phyloP scores from a whole-genome alignment of 1,140 invertebrate genomes.

The Brachionus koreanus region DNA sequence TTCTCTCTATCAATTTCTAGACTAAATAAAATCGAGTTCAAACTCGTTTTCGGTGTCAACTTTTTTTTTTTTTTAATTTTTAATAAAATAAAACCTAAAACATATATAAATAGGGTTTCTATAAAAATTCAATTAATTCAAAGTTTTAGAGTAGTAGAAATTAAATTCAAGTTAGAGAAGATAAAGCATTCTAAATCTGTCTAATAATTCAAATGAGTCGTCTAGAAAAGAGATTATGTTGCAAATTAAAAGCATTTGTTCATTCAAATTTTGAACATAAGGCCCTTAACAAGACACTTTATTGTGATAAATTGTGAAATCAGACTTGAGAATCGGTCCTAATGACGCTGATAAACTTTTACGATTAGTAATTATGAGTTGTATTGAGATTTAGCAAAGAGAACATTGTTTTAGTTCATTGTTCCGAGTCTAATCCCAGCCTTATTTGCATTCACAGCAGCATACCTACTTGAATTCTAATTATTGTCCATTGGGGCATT shows the following conservation, averaged over 20 bases:
- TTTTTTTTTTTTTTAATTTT: neutral
- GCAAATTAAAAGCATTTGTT: slow-evolving; percentile 23
- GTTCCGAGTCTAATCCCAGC: neutral
- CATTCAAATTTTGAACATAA: neutral
- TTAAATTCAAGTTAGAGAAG: neutral
- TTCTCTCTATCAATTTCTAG: slow-evolving; percentile 7
- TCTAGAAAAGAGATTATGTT: slow-evolving; percentile 36
- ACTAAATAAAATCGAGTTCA: neutral
- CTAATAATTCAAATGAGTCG: neutral
- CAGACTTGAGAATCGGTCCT: neutral
- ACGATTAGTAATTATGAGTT: neutral
- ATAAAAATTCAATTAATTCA: neutral
- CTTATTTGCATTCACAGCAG: slow-evolving; percentile 35
- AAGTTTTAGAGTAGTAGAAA: slow-evolving; percentile 6
- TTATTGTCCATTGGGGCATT: slow-evolving; percentile 32
- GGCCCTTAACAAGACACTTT: neutral
- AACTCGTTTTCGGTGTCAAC: slow-evolving; percentile 3
- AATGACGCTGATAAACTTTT: slow-evolving; percentile 1
- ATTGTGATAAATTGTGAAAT: slow-evolving; percentile 36
- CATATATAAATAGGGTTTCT: neutral
- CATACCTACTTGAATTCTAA: slow-evolving; percentile 25
- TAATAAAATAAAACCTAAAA: neutral
- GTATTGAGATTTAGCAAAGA: neutral
- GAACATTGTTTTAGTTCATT: slow-evolving; percentile 12
- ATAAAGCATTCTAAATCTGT: neutral